These are phyloP conservation scores for Bradynema listronoti DNA, from an alignment of 1,140 invertebrate genomes.

Conservation along the genomic window DNA sequence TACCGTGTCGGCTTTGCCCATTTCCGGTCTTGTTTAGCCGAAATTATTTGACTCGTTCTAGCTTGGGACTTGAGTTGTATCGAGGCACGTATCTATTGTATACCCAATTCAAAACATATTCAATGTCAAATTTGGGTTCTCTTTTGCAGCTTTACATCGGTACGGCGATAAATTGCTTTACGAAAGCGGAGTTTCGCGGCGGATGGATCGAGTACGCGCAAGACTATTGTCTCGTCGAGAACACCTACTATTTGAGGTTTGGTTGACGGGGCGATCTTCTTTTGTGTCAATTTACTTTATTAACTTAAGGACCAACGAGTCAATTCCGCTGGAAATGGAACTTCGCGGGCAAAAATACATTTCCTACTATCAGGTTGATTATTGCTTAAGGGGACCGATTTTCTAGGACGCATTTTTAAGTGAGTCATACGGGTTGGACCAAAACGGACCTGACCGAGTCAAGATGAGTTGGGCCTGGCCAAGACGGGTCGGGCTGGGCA, in stretches of 20 bases:
- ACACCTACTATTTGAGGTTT: constrained; percentile 2
- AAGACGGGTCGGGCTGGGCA: too few relatives aligned
- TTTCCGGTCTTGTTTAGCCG: too few relatives aligned
- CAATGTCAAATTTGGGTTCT: constrained; percentile 1
- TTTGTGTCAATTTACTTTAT: not conserved
- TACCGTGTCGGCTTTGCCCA: too few relatives aligned
- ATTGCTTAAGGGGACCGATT: too few relatives aligned
- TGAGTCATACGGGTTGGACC: too few relatives aligned
- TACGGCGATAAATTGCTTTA: constrained; percentile 42
- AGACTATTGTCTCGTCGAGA: constrained; percentile 15
- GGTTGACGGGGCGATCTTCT: not conserved
- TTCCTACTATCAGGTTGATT: constrained; percentile 37
- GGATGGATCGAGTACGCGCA: constrained; percentile 46
- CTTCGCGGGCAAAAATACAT: constrained; percentile 33
- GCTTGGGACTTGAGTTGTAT: not conserved
- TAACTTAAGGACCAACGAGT: constrained; percentile 39
- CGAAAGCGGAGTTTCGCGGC: constrained; percentile 43
- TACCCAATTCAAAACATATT: not conserved
- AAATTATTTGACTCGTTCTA: not conserved
- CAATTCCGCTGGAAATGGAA: constrained; percentile 39
- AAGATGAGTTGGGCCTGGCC: too few relatives aligned
- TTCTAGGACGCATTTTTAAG: too few relatives aligned
- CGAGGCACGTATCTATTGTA: not conserved
- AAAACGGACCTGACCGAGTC: too few relatives aligned
- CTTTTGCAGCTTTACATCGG: constrained; percentile 44